Percentiles rank a stretch among this genome's conserved stretches.
Evolutionary conservation across 2,888 invertebrate species (phyloP).

Genomic region (Magallana nippona): DNA sequence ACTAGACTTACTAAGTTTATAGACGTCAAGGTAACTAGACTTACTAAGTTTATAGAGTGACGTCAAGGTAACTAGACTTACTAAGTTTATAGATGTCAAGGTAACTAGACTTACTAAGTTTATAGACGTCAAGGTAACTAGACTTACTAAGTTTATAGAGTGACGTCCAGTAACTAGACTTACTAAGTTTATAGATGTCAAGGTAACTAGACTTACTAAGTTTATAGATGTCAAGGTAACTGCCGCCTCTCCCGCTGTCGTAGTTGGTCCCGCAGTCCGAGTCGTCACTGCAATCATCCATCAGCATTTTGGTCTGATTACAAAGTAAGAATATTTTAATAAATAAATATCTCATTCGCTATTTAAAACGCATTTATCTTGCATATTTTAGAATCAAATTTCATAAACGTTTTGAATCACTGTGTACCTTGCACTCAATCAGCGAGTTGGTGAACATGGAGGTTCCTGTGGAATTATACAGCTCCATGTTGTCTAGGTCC

Average conservation of each 20-base stretch:
- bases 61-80: too few relatives aligned
- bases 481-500: conserved; percentile 49
- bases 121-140: conserved; percentile 59
- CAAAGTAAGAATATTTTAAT: not conserved
- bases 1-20: conserved; percentile 45
- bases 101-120: conserved; percentile 38
- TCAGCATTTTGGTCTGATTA: conserved; percentile 22
- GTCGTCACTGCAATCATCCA: conserved; percentile 57
- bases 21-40: too few relatives aligned
- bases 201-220: too few relatives aligned
- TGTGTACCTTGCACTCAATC: conserved; percentile 41
- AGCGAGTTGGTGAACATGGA: conserved; percentile 48
- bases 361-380: not conserved
- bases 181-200: conserved; percentile 51
- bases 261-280: conserved; percentile 55
- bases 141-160: conserved; percentile 48
- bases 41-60: conserved; percentile 48
- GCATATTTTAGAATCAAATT: not conserved
- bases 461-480: conserved; percentile 44
- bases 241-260: conserved; percentile 64
- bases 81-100: conserved; percentile 53
- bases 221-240: conserved; percentile 60
- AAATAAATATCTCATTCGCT: not conserved
- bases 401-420: not conserved
- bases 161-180: too few relatives aligned